Conservation (phyloP, 1,140 invertebrate species). For the Ceratosolen fusciceps region DNA sequence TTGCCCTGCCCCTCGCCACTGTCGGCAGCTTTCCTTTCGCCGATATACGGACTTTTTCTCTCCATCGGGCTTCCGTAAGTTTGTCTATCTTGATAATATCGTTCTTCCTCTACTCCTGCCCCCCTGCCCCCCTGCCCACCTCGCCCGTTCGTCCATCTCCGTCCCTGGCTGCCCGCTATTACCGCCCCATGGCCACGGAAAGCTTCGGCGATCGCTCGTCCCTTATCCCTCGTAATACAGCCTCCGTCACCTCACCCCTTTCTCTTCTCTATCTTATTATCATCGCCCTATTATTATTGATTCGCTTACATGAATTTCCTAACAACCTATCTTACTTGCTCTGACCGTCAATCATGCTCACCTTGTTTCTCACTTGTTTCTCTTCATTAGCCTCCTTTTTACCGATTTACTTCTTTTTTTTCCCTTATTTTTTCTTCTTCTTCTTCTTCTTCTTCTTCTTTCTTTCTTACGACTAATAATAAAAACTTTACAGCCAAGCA, state of each 20-base stretch:
- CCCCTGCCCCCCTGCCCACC: not conserved
- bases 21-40: slow-evolving; percentile 27
- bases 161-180: not conserved
- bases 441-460: too few relatives aligned
- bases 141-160: not conserved
- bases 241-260: not conserved
- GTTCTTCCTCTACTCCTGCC: not conserved
- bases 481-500: not conserved
- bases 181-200: not conserved
- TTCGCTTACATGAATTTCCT: not conserved
- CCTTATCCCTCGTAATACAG: not conserved
- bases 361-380: not conserved
- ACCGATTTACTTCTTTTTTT: not conserved
- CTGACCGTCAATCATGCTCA: not conserved
- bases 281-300: not conserved
- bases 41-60: slow-evolving; percentile 15
- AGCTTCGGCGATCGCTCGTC: not conserved
- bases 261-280: not conserved
- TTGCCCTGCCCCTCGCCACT: slow-evolving; percentile 33
- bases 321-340: not conserved
- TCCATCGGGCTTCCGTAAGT: slow-evolving; percentile 1
- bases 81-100: slow-evolving; percentile 39
- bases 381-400: not conserved
- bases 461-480: not conserved
- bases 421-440: too few relatives aligned